Base-by-base conservation (phyloP, 2,888 invertebrate genomes). In the Yponomeuta plumbellus region DNA sequence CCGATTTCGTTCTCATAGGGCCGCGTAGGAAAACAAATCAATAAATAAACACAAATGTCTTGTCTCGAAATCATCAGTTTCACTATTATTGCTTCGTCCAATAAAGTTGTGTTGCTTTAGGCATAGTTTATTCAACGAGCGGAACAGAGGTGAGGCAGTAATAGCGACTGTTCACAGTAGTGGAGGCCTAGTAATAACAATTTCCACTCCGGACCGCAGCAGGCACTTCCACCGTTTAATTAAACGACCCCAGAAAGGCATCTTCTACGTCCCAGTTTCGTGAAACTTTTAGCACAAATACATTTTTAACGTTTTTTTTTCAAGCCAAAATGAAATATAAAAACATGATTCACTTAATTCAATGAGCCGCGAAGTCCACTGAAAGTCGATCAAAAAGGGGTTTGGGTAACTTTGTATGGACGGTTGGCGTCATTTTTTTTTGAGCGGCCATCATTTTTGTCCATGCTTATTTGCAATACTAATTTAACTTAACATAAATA, bases 21-120 rank as follows among this genome's bases (percentile, higher is more conserved):
- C 56, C 61, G 67, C 58, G 67, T 68, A 65, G 56, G 65, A 67
- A 69, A 69, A 69, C 68, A 69, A 69, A 68, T 64, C 61, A 61
- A 67, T 67, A 69, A 66, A 69, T 63, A 65, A 39, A 26, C 66
- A 57, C 44, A 67, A 64, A 58, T 52, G 59, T 22, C 22, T 59
- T 59, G 59, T 59, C 59, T 59, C 59, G 13, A 59, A 22, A 59
- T 59, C n/a, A 59, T 22, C 59, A 59, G 13, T 52, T 52, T 52
- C 17, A 13, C 17, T 52, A 17, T 52, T 17, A 52, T 13, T 52
- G 44, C 44, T 17, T 52, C 44, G 44, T 3, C 44, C 44, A 52
- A 52, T 52, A 52, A 52, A 52, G 44, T 17, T 52, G 44, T 52
- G 44, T 52, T 52, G 44, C 44, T 17, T 11, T 52, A 52, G 44